Evolutionary conservation across 2,113 vertebrate species (phyloP), one percentile per base, ranked within the genome.

Genomic region (Ornithorhynchus anatinus): DNA sequence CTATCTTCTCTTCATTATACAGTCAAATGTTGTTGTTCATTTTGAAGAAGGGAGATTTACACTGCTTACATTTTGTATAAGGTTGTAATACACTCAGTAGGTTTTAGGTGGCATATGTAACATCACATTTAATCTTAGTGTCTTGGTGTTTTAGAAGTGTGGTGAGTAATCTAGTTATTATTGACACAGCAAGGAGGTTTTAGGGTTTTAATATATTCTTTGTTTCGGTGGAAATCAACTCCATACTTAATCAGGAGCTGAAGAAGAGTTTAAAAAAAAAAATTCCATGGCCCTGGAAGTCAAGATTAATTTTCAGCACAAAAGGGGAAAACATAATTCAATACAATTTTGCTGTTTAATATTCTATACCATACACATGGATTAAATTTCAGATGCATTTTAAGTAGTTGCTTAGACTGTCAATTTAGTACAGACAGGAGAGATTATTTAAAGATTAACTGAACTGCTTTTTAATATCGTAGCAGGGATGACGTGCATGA

Each of bases 21-120:
- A 11, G 1, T 31, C 48, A 59, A n/a, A 53, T 23, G 33, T 54
- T 57, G 22, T 36, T 72, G 31, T 3, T 77, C 14, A 56, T 81
- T 77, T 66, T 48, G 57, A 67, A 37, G 14, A 63, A 39, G 39
- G 20, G 59, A 47, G 44, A 81, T 54, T 72, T 75, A 72, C 20
- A 51, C 5, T 64, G 37, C 51, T 74, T 79, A 42, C 20, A 25
- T 2, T 56, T 8, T 52, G 5, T 25, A 31, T 58, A 69, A 64
- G 43, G 47, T 19, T 5, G 16, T 32, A 52, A 64, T 69, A 66
- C 12, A 66, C 50, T 44, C 12, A 48, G 19, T 58, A 29, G 62
- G 15, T 50, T 69, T 65, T 60, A 19, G 3, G 36, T 43, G 52
- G 15, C 25, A 23, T 13, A 39, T 23, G 16, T 11, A 33, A 25